Evolutionary conservation across 2,797 vertebrate species (phyloP).

Genomic region (Rhinella marina): DNA sequence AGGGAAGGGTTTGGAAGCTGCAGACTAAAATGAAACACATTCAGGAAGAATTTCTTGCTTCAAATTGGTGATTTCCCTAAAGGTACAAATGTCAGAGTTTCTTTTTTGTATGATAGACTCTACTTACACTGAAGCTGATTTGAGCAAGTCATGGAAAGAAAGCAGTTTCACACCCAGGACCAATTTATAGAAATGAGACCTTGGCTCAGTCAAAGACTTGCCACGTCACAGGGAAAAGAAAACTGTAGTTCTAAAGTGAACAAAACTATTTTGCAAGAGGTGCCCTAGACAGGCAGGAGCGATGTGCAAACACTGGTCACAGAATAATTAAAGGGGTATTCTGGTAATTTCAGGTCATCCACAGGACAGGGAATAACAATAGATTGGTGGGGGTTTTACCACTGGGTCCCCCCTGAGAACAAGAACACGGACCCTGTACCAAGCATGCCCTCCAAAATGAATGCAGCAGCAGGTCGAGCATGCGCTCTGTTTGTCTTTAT

Average conservation of each 20-base stretch:
- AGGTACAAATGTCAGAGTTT: neutral
- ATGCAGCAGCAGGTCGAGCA: too few relatives aligned
- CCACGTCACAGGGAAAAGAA: neutral
- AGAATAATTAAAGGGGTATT: too few relatives aligned
- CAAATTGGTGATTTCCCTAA: slow-evolving; percentile 4
- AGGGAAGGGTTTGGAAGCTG: neutral
- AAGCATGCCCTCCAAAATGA: too few relatives aligned
- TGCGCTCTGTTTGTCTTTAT: too few relatives aligned
- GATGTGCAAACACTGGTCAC: neutral
- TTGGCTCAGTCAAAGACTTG: neutral
- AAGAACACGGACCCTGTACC: too few relatives aligned
- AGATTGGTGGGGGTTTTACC: too few relatives aligned
- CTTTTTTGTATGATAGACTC: neutral
- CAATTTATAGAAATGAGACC: slow-evolving; percentile 1
- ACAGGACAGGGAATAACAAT: too few relatives aligned
- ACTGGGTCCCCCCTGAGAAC: too few relatives aligned
- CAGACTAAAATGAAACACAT: neutral
- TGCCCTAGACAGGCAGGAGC: neutral
- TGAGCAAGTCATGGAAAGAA: neutral
- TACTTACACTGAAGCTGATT: neutral
- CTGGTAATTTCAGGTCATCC: too few relatives aligned
- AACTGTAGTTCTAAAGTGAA: neutral
- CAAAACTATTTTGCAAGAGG: neutral
- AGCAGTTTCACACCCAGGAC: neutral
- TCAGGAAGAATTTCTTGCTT: neutral